Evolutionary conservation across 2,888 invertebrate species (phyloP).

Genomic region (Spisula subtruncata): DNA sequence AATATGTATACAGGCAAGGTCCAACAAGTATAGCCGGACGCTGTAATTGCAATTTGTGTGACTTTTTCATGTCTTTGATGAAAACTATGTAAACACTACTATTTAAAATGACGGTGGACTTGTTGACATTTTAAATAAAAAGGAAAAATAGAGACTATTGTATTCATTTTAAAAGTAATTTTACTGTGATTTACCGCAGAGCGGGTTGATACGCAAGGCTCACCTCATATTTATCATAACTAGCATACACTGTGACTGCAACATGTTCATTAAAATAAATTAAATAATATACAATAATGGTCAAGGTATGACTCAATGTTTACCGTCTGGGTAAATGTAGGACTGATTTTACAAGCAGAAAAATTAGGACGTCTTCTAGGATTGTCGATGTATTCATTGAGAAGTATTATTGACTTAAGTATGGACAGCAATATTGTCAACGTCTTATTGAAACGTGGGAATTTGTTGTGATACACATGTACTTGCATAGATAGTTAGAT

Average conservation of each 20-base stretch:
- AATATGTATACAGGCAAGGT: neutral
- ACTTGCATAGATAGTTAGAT: too few species aligned
- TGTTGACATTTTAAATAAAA: constrained; percentile 46
- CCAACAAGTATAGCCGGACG: constrained; percentile 49
- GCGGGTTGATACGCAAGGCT: constrained; percentile 37
- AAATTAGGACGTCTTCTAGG: constrained; percentile 45
- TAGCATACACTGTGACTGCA: constrained; percentile 27
- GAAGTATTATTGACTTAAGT: neutral
- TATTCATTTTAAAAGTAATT: constrained; percentile 48
- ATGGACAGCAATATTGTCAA: neutral
- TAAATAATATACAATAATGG: constrained; percentile 29
- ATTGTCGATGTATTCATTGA: neutral
- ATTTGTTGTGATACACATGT: too few species aligned
- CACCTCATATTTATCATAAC: constrained; percentile 40
- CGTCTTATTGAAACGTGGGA: too few species aligned
- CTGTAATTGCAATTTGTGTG: constrained; percentile 70
- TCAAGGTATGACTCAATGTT: constrained; percentile 48
- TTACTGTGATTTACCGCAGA: constrained; percentile 36
- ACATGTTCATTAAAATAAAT: constrained; percentile 48
- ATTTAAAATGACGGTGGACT: constrained; percentile 26
- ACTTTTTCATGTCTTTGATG: constrained; percentile 60
- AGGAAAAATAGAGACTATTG: constrained; percentile 41
- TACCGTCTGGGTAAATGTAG: constrained; percentile 49
- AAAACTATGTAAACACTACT: constrained; percentile 56
- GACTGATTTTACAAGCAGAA: neutral